phyloP scores from a whole-genome alignment of 2,888 invertebrate species.

The Pachymerium ferrugineum region DNA sequence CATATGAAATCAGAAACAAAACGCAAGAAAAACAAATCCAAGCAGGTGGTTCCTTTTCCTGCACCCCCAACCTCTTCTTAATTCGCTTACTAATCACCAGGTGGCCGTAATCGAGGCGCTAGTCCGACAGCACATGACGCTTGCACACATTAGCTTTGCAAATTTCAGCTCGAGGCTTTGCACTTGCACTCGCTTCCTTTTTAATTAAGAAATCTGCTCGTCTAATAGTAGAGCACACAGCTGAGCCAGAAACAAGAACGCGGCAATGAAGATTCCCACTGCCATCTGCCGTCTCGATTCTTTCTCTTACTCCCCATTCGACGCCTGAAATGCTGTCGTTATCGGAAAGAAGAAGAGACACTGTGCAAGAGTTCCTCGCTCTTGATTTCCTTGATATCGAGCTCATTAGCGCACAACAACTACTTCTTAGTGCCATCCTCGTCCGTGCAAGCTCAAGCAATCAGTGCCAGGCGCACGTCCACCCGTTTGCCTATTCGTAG shows the following conservation, averaged over 20 bases:
- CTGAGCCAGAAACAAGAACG: not conserved
- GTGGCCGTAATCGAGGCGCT: conserved; percentile 25
- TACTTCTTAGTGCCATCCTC: conserved; percentile 11
- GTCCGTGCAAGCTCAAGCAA: not conserved
- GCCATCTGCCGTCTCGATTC: conserved; percentile 10
- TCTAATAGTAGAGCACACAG: conserved; percentile 15
- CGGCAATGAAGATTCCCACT: conserved; percentile 18
- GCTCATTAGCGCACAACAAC: conserved; percentile 16
- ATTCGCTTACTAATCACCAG: conserved; percentile 27
- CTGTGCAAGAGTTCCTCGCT: not conserved
- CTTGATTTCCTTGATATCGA: conserved; percentile 20
- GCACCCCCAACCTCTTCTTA: not conserved
- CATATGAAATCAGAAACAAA: not conserved
- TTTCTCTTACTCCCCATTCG: not conserved
- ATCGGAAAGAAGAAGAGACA: conserved; percentile 16
- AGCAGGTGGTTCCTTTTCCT: conserved; percentile 18
- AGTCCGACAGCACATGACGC: conserved; percentile 18
- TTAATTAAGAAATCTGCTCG: conserved; percentile 23
- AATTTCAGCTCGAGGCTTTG: conserved; percentile 24
- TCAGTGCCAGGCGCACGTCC: not conserved
- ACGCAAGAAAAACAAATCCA: not conserved
- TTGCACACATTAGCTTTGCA: conserved; percentile 12
- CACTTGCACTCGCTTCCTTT: conserved; percentile 23
- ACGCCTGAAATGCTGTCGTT: conserved; percentile 24
- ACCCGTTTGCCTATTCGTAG: not conserved